phyloP scores from a whole-genome alignment of 2,113 vertebrate species.

The Apteryx owenii region DNA sequence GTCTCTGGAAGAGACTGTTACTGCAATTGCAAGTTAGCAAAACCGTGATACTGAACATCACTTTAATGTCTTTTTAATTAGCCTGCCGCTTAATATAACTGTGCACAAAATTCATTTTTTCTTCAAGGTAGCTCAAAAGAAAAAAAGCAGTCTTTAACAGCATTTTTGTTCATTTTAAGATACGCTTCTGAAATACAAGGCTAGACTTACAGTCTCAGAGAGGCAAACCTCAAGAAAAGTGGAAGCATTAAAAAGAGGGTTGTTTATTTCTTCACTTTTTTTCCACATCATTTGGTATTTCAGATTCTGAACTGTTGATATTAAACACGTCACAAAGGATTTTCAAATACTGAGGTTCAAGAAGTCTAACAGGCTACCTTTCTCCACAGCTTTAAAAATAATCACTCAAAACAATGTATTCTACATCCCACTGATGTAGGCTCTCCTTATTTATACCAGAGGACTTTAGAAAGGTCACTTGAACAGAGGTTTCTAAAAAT shows the following conservation, averaged over 20 bases:
- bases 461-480: constrained; percentile 58
- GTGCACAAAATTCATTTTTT: neutral
- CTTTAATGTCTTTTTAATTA: too few species aligned
- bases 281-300: neutral
- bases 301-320: constrained; percentile 6
- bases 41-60: too few species aligned
- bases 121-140: neutral
- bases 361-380: constrained; percentile 25
- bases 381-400: constrained; percentile 46
- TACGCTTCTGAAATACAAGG: neutral
- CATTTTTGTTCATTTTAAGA: neutral
- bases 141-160: neutral
- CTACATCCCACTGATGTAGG: constrained; percentile 39
- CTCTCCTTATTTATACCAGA: constrained; percentile 58
- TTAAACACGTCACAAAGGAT: neutral
- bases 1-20: neutral
- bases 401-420: constrained; percentile 53
- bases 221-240: neutral
- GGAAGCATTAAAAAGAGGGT: neutral
- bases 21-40: too few species aligned
- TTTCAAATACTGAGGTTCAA: neutral
- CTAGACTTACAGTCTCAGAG: neutral
- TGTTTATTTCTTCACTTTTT: neutral
- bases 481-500: constrained; percentile 68
- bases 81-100: too few species aligned